Evolutionary conservation across 2,888 invertebrate genomes (phyloP).

Genomic region (Cosmopolites sordidus): DNA sequence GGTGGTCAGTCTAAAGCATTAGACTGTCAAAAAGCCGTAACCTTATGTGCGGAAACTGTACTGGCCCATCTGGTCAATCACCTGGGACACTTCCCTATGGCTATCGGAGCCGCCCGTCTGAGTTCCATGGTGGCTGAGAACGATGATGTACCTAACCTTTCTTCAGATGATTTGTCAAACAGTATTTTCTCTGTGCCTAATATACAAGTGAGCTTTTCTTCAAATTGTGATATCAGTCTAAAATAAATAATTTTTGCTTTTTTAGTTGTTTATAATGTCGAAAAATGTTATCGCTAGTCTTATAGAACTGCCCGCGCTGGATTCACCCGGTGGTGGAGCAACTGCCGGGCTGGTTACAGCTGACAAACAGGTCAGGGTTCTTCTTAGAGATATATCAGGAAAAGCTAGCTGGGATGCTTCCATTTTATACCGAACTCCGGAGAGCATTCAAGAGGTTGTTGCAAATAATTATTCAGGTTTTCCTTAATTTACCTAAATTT

Average conservation of each 20-base stretch:
- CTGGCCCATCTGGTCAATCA: slow-evolving; percentile 87
- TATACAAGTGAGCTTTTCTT: slow-evolving; percentile 60
- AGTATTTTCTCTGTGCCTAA: slow-evolving; percentile 82
- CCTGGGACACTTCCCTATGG: slow-evolving; percentile 92
- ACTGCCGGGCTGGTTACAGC: slow-evolving; percentile 75
- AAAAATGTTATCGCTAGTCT: slow-evolving; percentile 80
- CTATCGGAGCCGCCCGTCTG: slow-evolving; percentile 80
- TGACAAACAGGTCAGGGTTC: slow-evolving; percentile 71
- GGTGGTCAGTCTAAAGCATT: slow-evolving; percentile 31
- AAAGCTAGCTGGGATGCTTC: slow-evolving; percentile 97
- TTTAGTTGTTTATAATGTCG: slow-evolving; percentile 78
- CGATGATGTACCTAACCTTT: slow-evolving; percentile 76
- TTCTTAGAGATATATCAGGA: slow-evolving; percentile 86
- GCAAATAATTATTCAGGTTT: too few species aligned
- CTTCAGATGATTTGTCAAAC: slow-evolving; percentile 71
- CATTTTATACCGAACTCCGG: slow-evolving; percentile 77
- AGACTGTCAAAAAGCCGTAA: slow-evolving; percentile 55
- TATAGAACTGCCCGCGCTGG: slow-evolving; percentile 81
- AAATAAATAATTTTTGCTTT: slow-evolving; percentile 2
- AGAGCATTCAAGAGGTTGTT: slow-evolving; percentile 32
- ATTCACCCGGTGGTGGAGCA: slow-evolving; percentile 73
- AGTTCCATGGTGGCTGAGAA: slow-evolving; percentile 89
- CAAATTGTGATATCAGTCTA: background rate
- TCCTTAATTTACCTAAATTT: background rate
- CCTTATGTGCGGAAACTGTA: slow-evolving; percentile 55